Evolutionary conservation across 2,113 vertebrate species (phyloP).

Genomic region (Dicrurus megarhynchus): DNA sequence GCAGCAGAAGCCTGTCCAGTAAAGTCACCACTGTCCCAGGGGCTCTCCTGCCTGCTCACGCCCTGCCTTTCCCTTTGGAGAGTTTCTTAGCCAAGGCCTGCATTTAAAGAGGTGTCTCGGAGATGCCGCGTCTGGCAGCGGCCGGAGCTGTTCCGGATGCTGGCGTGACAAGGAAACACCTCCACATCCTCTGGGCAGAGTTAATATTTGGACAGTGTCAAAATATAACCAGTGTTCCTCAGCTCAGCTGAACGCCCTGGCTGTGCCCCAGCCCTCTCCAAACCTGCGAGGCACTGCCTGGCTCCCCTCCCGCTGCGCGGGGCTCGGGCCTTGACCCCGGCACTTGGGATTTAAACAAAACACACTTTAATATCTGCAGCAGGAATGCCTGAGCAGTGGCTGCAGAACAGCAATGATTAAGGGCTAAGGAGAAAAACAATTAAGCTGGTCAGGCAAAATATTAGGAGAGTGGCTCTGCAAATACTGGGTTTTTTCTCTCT

Average conservation of each 20-base stretch:
- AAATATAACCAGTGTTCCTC: accelerated
- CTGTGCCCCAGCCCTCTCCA: background rate
- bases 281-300: background rate
- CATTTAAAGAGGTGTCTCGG: accelerated
- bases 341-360: background rate
- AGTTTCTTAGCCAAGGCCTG: background rate
- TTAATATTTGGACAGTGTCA: background rate
- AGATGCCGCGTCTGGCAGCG: accelerated
- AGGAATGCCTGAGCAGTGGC: background rate
- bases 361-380: background rate
- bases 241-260: background rate
- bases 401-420: background rate
- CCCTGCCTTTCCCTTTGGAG: accelerated
- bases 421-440: background rate
- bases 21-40: accelerated
- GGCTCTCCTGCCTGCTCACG: background rate
- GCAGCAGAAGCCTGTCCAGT: background rate
- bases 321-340: background rate
- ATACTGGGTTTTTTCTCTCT: background rate
- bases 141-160: background rate
- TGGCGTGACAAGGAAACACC: background rate
- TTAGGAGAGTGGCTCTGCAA: background rate
- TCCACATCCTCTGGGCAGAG: background rate
- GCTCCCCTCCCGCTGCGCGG: background rate
- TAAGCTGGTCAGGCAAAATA: background rate